Percentiles rank a stretch among this genome's conserved stretches.
Conservation (phyloP, 53 echinoderm and acorn worm genomes). For the Holothuria scabra region DNA sequence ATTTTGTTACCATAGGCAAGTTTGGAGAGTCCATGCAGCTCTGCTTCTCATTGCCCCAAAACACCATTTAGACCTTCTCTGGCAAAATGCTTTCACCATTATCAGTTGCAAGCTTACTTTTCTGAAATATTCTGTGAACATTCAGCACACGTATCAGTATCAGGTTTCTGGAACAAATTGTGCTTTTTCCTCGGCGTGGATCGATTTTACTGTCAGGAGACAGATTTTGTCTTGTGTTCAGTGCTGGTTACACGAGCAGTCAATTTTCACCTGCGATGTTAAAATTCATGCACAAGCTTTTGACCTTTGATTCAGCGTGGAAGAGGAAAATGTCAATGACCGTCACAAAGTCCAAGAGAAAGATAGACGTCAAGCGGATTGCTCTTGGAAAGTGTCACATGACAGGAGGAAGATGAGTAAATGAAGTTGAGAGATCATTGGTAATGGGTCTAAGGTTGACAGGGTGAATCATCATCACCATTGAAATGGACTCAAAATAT, state of each 20-base stretch:
- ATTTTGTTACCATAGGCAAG: too few species aligned
- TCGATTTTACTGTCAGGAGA: slow-evolving; percentile 23
- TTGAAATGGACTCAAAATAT: neutral
- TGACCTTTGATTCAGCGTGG: slow-evolving; percentile 16
- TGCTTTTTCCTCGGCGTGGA: neutral
- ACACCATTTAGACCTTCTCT: too few species aligned
- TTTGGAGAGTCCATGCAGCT: too few species aligned
- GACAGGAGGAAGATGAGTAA: too few species aligned
- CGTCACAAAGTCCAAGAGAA: neutral
- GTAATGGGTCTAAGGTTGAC: too few species aligned
- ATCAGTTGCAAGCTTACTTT: too few species aligned
- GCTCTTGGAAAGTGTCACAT: too few species aligned
- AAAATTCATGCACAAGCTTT: slow-evolving; percentile 10
- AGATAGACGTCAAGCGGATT: too few species aligned
- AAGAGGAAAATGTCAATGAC: slow-evolving; percentile 14
- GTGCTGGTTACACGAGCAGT: slow-evolving; percentile 25
- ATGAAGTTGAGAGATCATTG: too few species aligned
- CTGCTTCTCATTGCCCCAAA: too few species aligned
- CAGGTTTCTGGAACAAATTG: slow-evolving; percentile 40
- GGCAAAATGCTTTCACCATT: too few species aligned
- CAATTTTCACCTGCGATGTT: slow-evolving; percentile 11
- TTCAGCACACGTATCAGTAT: slow-evolving; percentile 32
- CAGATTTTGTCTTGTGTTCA: slow-evolving; percentile 1
- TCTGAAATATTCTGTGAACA: slow-evolving; percentile 17
- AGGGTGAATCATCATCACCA: too few species aligned